Base-by-base conservation (phyloP, 2,888 invertebrate species). In the Oithona nana region DNA sequence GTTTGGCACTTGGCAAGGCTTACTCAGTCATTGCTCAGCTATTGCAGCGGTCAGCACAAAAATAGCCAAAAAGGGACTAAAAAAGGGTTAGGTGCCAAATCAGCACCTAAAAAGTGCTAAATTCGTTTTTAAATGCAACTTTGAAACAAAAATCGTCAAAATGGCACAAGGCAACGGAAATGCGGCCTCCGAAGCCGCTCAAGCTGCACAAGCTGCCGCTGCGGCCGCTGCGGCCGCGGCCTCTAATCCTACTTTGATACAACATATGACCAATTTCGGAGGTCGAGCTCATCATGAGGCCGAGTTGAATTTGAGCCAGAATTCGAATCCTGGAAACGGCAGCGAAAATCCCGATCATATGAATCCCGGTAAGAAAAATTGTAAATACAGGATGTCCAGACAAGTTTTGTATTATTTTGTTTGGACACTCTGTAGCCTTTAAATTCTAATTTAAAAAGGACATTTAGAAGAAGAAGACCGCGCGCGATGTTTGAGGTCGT, bases 351-450 rank as follows among this genome's bases (percentile, higher is more conserved):
- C n/a, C n/a, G n/a, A 28, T 55, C 11, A 39, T 39, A 28, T 67
- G 66, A 24, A 61, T 16, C 54, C 54, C 8, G 20, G 54, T 13
- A 39, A 39, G 8, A 39, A 39, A 16, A 39, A 39, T 39, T 39
- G 16, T 8, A 39, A 8, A 16, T n/a, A n/a, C n/a, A n/a, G n/a
- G n/a, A n/a, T n/a, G n/a, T n/a, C n/a, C n/a, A n/a, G n/a, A n/a
- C n/a, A n/a, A n/a, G n/a, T n/a, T n/a, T n/a, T n/a, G n/a, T n/a
- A n/a, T n/a, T n/a, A n/a, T n/a, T n/a, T n/a, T n/a, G n/a, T n/a
- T n/a, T n/a, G n/a, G n/a, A n/a, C n/a, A n/a, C n/a, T n/a, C n/a
- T n/a, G n/a, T n/a, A n/a, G n/a, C n/a, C n/a, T n/a, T n/a, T n/a
- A n/a, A n/a, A n/a, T n/a, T n/a, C n/a, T n/a, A n/a, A n/a, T n/a